Evolutionary conservation across 2,797 vertebrate species (phyloP), one percentile per base, ranked within the genome.

Genomic region (Lithobates sylvaticus): DNA sequence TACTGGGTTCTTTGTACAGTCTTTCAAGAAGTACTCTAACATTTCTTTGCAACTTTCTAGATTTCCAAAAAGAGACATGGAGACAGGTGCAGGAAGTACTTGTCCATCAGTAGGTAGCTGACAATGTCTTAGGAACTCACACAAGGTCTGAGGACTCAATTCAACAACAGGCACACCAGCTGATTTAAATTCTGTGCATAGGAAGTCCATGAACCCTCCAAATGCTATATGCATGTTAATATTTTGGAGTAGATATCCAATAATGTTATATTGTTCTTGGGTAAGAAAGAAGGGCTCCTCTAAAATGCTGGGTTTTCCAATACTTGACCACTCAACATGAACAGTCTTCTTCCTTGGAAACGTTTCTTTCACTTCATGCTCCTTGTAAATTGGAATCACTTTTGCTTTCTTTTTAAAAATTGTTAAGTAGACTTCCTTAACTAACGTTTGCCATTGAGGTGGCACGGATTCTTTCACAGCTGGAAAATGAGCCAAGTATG

Each of bases 401-500:
- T 90, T 81, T 29, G 95, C 89, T 21, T 80, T 73, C 54, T 34
- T 88, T 36, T 90, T 68, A 44, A 88, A 88, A 26, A 96, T 64
- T 29, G 91, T 92, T 85, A 88, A 91, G 88, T 96, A 97, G 3
- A 97, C 89, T 36, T 88, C 85, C 27, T 76, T 88, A 65, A 95
- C 93, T 92, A 96, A 91, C 76, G 91, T 89, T 76, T 95, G 92
- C 96, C 96, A 97, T 1, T 89, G 47, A n/a, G 86, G 86, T 6
- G 3, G 0, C 50, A 93, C 91, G 27, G 65, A 0, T 0, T 78
- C 0, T 0, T 89, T 87, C 29, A 88, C 85, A 82, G 5, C 10
- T 34, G 96, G 96, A 90, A 96, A 97, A 90, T 93, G 95, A 0
- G 2, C 0, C 29, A 97, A 86, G 34, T 92, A 95, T 0, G 58